phyloP scores from a whole-genome alignment of 2,113 vertebrate genomes.

The Motacilla tschutschensis region DNA sequence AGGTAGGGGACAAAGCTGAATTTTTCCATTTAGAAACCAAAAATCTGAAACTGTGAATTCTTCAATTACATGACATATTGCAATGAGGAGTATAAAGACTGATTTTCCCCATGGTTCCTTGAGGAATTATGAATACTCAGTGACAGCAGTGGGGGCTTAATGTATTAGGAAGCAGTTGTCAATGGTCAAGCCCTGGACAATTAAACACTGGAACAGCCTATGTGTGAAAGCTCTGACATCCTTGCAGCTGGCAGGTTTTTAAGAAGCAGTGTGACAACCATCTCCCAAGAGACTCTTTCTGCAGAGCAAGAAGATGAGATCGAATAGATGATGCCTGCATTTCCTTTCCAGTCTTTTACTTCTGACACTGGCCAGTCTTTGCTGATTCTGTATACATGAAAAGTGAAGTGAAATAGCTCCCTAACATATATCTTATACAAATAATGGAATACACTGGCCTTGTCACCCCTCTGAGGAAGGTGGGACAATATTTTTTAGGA shows the following conservation, averaged over 20 bases:
- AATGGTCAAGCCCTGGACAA: neutral
- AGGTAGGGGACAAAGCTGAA: neutral
- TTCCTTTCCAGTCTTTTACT: neutral
- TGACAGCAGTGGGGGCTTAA: neutral
- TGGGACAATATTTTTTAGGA: neutral
- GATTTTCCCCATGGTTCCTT: neutral
- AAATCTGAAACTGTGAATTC: neutral
- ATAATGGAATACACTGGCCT: neutral
- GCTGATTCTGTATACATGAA: neutral
- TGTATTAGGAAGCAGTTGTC: neutral
- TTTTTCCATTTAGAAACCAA: neutral
- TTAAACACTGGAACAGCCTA: neutral
- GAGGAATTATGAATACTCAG: neutral
- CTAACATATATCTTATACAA: neutral
- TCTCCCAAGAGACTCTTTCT: conserved; percentile 26
- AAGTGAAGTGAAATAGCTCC: neutral
- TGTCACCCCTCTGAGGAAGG: neutral
- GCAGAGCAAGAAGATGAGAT: neutral
- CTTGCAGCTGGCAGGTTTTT: conserved; percentile 1
- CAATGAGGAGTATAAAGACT: neutral
- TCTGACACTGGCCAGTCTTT: neutral
- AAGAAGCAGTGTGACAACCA: neutral
- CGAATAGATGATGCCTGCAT: neutral
- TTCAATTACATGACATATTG: neutral
- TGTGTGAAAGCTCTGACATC: neutral